phyloP scores from a whole-genome alignment of 2,797 vertebrate genomes.

The Anas bahamensis region DNA sequence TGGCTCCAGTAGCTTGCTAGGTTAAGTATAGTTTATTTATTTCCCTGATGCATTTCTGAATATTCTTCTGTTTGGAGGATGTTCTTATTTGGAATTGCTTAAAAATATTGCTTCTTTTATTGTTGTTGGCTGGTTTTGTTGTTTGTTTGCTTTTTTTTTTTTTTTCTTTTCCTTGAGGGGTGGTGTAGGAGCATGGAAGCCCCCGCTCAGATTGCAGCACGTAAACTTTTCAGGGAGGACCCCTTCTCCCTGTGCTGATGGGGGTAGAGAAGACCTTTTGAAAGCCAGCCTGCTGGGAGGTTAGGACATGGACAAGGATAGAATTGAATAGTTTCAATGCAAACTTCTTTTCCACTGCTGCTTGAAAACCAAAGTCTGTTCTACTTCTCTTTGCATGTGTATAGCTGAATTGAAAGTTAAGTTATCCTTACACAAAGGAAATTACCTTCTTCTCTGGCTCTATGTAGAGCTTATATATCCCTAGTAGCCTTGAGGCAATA shows the following conservation, averaged over 20 bases:
- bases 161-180: not conserved
- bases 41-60: not conserved
- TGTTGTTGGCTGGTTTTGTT: not conserved
- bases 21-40: not conserved
- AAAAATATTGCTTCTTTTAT: not conserved
- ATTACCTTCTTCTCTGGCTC: not conserved
- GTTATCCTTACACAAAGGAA: not conserved
- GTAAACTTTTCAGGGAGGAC: not conserved
- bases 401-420: not conserved
- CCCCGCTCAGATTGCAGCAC: not conserved
- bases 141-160: not conserved
- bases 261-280: not conserved
- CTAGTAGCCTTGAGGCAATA: not conserved
- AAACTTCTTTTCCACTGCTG: not conserved
- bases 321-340: not conserved
- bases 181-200: not conserved
- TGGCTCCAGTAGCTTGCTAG: too few species aligned
- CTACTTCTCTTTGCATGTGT: not conserved
- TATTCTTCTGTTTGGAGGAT: not conserved
- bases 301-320: not conserved
- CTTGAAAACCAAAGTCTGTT: not conserved
- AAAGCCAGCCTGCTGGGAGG: not conserved
- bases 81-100: too few species aligned
- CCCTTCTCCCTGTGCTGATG: too few species aligned
- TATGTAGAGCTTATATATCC: not conserved